Base-by-base conservation (phyloP, 2,888 invertebrate genomes). In the Helleia helle region DNA sequence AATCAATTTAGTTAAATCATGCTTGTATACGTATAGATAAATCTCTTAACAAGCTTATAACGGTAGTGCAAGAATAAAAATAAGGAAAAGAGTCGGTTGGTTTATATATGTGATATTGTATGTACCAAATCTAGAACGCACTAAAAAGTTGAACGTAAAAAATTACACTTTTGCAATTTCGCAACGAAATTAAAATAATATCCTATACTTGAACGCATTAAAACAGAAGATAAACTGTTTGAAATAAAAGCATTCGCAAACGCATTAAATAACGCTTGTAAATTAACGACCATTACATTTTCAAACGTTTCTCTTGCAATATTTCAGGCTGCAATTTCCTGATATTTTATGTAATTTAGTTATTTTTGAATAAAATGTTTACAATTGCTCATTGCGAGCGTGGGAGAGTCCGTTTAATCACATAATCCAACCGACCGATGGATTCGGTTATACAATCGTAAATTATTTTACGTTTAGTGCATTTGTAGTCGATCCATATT, bases 201-300 rank as follows among this genome's bases (percentile, higher is more conserved):
- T n/a, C n/a, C n/a, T n/a, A n/a, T n/a, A n/a, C n/a, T n/a, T n/a
- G n/a, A 17, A 34, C 22, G 7, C 18, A 17, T 34, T 34, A 3
- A 18, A 34, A 11, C 12, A 12, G n/a, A n/a, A 34, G 34, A 22
- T 34, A 34, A 22, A 34, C 11, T 34, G 34, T 18, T 18, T 12
- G 18, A 34, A 34, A 34, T 34, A 34, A 34, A 22, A 34, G 22
- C 34, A 22, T 34, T 18, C 18, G 22, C 34, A 22, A 34, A 22
- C 34, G 11, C 34, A 17, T 17, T 34, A 34, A 34, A 34, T 34
- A 34, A 34, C 34, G 22, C 17, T 12, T 22, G 6, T 18, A 34
- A 34, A 34, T 34, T 34, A 34, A 18, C 12, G 18, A 18, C 18
- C 12, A 22, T 34, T 34, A 22, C 22, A 18, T 34, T 34, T 34